Evolutionary conservation across 1,140 invertebrate species (phyloP).

Genomic region (Bacillus rossius): DNA sequence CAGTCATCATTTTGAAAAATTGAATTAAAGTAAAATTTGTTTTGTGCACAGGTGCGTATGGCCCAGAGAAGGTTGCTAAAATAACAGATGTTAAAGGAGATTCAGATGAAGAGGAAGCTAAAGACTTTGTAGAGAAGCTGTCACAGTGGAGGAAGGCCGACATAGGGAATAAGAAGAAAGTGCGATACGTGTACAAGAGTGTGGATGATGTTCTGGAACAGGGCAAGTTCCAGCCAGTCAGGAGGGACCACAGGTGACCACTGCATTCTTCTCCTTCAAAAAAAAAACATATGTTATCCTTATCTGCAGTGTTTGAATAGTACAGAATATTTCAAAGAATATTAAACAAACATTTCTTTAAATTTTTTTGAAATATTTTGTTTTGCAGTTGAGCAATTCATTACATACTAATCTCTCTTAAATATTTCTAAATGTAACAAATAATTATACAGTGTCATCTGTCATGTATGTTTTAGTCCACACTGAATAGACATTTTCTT

Average conservation of each 20-base stretch:
- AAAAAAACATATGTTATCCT: no score
- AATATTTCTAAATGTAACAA: no score
- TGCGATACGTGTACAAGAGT: conserved; percentile 80
- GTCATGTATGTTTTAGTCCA: no score
- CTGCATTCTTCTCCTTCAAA: not conserved
- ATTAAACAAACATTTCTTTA: no score
- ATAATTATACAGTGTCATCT: no score
- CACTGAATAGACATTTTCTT: no score
- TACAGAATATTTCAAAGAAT: no score
- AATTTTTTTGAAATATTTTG: no score
- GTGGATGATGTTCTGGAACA: conserved; percentile 91
- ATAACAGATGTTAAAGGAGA: conserved; percentile 37
- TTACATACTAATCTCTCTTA: no score
- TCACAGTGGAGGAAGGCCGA: conserved; percentile 55
- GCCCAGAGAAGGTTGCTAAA: conserved; percentile 59
- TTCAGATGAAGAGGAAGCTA: conserved; percentile 50
- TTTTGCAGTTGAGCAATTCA: no score
- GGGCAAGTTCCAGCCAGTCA: conserved; percentile 56
- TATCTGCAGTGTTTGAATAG: no score
- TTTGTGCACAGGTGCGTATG: conserved; percentile 61
- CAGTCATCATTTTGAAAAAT: no score
- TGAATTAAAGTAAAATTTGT: not conserved
- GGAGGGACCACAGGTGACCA: conserved; percentile 33
- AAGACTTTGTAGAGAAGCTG: conserved; percentile 52
- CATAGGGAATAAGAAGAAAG: conserved; percentile 47